phyloP scores from a whole-genome alignment of 2,113 vertebrate genomes.

The Emydura subglobosa region DNA sequence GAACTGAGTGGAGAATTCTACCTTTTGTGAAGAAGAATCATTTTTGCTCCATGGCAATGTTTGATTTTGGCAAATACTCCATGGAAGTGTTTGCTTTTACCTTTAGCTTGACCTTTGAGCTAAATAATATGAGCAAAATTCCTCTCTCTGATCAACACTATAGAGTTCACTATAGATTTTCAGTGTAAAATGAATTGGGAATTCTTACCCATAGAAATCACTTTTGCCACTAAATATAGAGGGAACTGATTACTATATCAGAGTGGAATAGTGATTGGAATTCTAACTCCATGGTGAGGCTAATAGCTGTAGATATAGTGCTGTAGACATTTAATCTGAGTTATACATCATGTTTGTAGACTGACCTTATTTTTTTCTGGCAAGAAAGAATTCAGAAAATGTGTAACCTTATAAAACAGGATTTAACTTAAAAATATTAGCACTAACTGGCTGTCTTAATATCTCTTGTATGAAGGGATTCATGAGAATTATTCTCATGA shows the following conservation, averaged over 20 bases:
- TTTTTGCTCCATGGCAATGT: background rate
- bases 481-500: background rate
- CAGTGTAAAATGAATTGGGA: background rate
- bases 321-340: background rate
- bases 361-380: background rate
- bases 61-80: rapidly evolving
- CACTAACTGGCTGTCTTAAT: background rate
- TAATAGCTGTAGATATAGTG: constrained; percentile 23
- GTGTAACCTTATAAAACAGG: constrained; percentile 26
- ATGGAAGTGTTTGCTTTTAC: background rate
- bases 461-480: background rate
- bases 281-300: constrained; percentile 22
- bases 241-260: background rate
- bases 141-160: background rate
- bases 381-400: constrained; percentile 1
- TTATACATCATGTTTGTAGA: constrained; percentile 59
- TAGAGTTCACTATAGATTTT: background rate
- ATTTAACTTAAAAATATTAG: constrained; percentile 32
- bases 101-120: background rate
- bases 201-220: background rate
- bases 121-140: background rate
- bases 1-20: background rate
- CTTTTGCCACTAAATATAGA: background rate
- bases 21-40: background rate
- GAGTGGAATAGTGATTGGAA: constrained; percentile 20